A percentile compares a stretch with the other conserved stretches of the same genome.
Evolutionary conservation across 2,888 invertebrate species (phyloP).

Genomic region (Yponomeuta plumbellus): DNA sequence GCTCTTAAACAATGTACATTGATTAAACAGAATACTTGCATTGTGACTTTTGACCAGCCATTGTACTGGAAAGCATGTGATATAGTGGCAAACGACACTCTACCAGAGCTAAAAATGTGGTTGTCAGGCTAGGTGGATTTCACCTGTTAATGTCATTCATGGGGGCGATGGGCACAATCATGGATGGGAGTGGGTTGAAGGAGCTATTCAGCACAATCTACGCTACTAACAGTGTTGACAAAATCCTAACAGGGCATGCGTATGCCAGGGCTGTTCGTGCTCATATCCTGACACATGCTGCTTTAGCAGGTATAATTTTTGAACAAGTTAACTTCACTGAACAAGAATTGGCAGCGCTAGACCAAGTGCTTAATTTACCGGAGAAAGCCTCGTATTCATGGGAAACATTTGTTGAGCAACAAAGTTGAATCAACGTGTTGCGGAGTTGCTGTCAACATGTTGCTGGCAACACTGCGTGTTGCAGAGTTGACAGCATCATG

Average conservation of each 20-base stretch:
- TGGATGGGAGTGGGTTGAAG: conserved; percentile 36
- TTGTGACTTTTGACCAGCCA: conserved; percentile 13
- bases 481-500: too few relatives aligned
- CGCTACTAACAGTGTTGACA: conserved; percentile 31
- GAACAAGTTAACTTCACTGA: background rate
- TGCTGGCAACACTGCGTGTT: too few relatives aligned
- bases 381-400: too few relatives aligned
- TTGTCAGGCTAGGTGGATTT: conserved; percentile 35
- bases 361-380: background rate
- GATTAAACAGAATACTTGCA: background rate
- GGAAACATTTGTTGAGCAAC: too few relatives aligned
- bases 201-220: conserved; percentile 30
- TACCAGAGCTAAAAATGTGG: conserved; percentile 20
- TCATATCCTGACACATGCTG: conserved; percentile 19
- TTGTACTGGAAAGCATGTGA: conserved; percentile 31
- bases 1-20: background rate
- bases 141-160: conserved; percentile 36
- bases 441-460: too few relatives aligned
- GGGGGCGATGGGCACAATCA: conserved; percentile 32
- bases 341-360: conserved; percentile 1
- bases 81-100: conserved; percentile 27
- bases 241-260: conserved; percentile 32
- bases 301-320: conserved; percentile 1
- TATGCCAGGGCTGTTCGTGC: conserved; percentile 29
- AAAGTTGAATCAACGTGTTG: too few relatives aligned